phyloP scores from a whole-genome alignment of 2,888 invertebrate species.

The Arctia plantaginis region DNA sequence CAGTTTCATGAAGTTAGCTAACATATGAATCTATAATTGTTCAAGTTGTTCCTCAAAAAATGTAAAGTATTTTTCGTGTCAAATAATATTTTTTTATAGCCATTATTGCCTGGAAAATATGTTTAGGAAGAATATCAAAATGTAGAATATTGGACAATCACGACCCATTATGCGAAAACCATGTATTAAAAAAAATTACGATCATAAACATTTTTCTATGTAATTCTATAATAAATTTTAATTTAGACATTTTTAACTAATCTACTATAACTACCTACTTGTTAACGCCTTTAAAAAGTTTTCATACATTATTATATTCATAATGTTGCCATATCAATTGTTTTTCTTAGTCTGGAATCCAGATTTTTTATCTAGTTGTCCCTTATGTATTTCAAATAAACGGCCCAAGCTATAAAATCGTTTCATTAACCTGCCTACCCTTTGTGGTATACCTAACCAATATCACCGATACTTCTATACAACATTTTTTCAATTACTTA shows the following conservation, averaged over 20 bases:
- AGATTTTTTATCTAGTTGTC: conserved; percentile 83
- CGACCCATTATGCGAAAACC: conserved; percentile 27
- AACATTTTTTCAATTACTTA: neutral
- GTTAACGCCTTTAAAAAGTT: conserved; percentile 64
- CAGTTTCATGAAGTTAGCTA: conserved; percentile 27
- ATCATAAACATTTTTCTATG: conserved; percentile 61
- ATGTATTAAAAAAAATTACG: conserved; percentile 49
- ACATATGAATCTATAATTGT: conserved; percentile 7
- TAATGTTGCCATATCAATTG: conserved; percentile 83
- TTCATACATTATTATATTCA: conserved; percentile 71
- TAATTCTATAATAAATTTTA: conserved; percentile 59
- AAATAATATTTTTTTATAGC: conserved; percentile 24
- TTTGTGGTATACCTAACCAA: neutral
- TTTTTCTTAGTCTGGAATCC: conserved; percentile 81
- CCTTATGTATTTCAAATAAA: conserved; percentile 81
- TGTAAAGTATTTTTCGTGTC: conserved; percentile 20
- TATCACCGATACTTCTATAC: neutral
- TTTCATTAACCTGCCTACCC: conserved; percentile 52
- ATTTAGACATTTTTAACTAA: conserved; percentile 66
- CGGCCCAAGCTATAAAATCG: conserved; percentile 71
- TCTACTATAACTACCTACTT: conserved; percentile 60
- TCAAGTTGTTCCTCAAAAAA: conserved; percentile 21
- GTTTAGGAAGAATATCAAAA: conserved; percentile 33
- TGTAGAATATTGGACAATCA: conserved; percentile 33
- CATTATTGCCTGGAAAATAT: conserved; percentile 28